These are phyloP conservation scores for Endotricha flammealis DNA, from an alignment of 2,888 invertebrate species.

Conservation along the genomic window DNA sequence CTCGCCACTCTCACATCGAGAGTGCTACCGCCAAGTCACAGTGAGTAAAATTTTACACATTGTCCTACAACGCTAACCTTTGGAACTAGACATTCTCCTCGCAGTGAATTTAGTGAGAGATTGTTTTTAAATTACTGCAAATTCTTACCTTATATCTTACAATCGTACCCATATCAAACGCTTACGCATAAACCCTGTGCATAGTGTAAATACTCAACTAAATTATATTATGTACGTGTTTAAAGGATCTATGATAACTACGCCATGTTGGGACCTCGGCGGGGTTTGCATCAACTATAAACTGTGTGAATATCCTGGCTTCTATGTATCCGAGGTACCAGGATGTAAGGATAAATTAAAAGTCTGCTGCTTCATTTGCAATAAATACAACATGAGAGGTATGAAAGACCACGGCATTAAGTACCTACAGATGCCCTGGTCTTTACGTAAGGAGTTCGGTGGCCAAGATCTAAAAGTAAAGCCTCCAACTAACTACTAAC, in stretches of 20 bases:
- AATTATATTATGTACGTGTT: conserved; percentile 12
- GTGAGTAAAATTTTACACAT: too few species aligned
- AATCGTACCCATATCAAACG: conserved; percentile 1
- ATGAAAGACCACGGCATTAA: conserved; percentile 38
- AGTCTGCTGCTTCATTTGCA: conserved; percentile 65
- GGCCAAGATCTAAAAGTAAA: conserved; percentile 45
- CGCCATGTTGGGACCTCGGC: conserved; percentile 55
- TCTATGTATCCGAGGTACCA: conserved; percentile 43
- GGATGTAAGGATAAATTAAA: conserved; percentile 52
- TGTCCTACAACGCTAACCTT: too few species aligned
- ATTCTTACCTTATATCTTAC: neutral
- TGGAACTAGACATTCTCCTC: too few species aligned
- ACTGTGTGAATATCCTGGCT: conserved; percentile 50
- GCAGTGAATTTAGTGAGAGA: too few species aligned
- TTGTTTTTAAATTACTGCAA: too few species aligned
- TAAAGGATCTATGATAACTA: conserved; percentile 50
- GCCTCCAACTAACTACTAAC: too few species aligned
- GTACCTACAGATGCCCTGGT: conserved; percentile 46
- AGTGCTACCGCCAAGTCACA: conserved; percentile 21
- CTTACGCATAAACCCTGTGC: neutral
- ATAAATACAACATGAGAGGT: conserved; percentile 43
- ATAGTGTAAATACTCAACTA: conserved; percentile 5
- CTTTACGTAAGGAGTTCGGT: conserved; percentile 29
- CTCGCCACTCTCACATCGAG: conserved; percentile 36
- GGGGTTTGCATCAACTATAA: conserved; percentile 54